Conservation (phyloP, 2,888 invertebrate species). For the Mellilla xanthometata region DNA sequence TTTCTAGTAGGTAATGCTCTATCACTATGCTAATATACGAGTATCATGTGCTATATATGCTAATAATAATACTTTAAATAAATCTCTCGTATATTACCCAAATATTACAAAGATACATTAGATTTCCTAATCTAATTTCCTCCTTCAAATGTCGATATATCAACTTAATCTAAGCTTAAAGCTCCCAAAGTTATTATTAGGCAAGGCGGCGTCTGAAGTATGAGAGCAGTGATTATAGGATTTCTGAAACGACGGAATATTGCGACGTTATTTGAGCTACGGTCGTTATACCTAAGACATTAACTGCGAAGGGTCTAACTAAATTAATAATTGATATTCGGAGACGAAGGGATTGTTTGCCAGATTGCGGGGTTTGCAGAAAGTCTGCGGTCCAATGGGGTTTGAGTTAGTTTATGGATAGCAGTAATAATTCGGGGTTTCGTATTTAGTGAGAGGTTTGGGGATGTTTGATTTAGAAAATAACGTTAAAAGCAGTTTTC, state of each 20-base stretch:
- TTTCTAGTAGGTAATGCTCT: too few relatives aligned
- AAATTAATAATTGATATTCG: slow-evolving; percentile 6
- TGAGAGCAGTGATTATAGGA: slow-evolving; percentile 9
- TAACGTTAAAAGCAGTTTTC: too few relatives aligned
- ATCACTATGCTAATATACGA: too few relatives aligned
- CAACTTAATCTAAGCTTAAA: slow-evolving; percentile 1
- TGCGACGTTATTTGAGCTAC: slow-evolving; percentile 9
- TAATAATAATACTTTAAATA: too few relatives aligned
- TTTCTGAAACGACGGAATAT: slow-evolving; percentile 15
- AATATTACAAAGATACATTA: too few relatives aligned
- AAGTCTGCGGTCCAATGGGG: too few relatives aligned
- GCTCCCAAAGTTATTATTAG: slow-evolving; percentile 5
- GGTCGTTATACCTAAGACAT: slow-evolving; percentile 7
- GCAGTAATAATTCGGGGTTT: too few relatives aligned
- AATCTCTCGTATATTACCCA: too few relatives aligned
- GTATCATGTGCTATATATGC: too few relatives aligned
- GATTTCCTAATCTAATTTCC: background rate
- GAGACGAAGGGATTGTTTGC: background rate
- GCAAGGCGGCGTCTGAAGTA: background rate
- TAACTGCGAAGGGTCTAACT: slow-evolving; percentile 3
- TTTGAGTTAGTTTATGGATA: too few relatives aligned
- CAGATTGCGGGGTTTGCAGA: background rate
- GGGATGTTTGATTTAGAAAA: too few relatives aligned
- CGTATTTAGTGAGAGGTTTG: too few relatives aligned
- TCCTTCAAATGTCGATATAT: background rate